These are phyloP conservation scores for Steatornis caripensis DNA, from an alignment of 2,113 vertebrate species.

Conservation along the genomic window DNA sequence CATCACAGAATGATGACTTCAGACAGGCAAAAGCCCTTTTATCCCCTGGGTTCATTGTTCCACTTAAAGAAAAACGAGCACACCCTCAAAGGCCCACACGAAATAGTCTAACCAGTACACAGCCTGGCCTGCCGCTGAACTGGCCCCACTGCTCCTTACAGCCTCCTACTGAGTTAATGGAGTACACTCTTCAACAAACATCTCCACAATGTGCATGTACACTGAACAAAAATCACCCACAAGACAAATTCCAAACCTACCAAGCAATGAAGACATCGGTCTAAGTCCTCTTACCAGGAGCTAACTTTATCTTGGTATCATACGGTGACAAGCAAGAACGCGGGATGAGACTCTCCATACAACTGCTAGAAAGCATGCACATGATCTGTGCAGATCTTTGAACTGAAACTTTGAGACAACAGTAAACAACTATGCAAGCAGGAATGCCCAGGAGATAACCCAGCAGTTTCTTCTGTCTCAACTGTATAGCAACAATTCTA, in stretches of 20 bases:
- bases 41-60: neutral
- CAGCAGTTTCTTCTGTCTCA: neutral
- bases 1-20: neutral
- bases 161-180: rapidly evolving
- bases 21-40: neutral
- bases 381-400: neutral
- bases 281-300: neutral
- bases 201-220: rapidly evolving
- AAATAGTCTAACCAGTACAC: neutral
- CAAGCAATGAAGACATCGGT: neutral
- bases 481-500: neutral
- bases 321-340: neutral
- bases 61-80: neutral
- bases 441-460: neutral
- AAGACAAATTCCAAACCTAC: neutral
- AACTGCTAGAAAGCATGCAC: neutral
- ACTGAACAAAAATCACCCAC: neutral
- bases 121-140: neutral
- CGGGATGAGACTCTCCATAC: neutral
- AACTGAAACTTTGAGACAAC: neutral
- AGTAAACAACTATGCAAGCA: neutral
- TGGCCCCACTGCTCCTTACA: neutral
- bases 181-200: neutral
- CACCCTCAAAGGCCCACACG: neutral
- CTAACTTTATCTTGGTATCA: neutral